Base-by-base conservation (phyloP, 2,888 invertebrate species). In the Hydriomena furcata region DNA sequence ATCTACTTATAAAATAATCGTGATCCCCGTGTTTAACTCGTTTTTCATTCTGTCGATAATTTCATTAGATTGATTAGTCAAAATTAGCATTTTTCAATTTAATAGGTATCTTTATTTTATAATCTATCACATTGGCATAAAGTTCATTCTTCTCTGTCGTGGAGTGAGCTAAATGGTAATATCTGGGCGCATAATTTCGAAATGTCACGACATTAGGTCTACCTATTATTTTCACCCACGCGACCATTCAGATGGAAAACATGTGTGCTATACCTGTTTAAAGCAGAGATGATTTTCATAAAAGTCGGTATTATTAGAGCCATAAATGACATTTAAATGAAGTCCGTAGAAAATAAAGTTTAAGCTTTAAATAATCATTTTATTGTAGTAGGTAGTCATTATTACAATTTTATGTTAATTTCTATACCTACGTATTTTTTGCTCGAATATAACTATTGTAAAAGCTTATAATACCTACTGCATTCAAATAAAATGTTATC, bases 161-260 rank as follows among this genome's bases (percentile, higher is more conserved):
- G 34, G 35, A 37, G 4, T 28, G 38, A 47, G 37, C 31, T 52
- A 38, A 44, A 35, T 51, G 38, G 37, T 44, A 42, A 47, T 38
- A 52, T 47, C 52, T 63, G 57, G 52, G 60, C 63, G 56, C 63
- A 68, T 64, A 64, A 68, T 86, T 83, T 79, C 71, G 74, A 80
- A 86, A 87, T 83, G 84, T 82, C 84, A 79, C 72, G 73, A 71
- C 69, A 65, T 72, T 71, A 65, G 65, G 73, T 78, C 76, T 81
- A 49, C 44, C 54, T 59, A 82, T 78, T 79, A 82, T 76, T 67
- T 72, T 71, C 84, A 73, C 87, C 87, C 87, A 87, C 88, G 85
- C 87, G 55, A 50, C 56, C 64, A 68, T 71, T 73, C 75, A 66
- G 73, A 72, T 70, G 70, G 71, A 65, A 62, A 67, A 63, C 68